These are phyloP conservation scores for Neomicropteryx cornuta DNA, from an alignment of 1,140 invertebrate species.

Conservation along the genomic window DNA sequence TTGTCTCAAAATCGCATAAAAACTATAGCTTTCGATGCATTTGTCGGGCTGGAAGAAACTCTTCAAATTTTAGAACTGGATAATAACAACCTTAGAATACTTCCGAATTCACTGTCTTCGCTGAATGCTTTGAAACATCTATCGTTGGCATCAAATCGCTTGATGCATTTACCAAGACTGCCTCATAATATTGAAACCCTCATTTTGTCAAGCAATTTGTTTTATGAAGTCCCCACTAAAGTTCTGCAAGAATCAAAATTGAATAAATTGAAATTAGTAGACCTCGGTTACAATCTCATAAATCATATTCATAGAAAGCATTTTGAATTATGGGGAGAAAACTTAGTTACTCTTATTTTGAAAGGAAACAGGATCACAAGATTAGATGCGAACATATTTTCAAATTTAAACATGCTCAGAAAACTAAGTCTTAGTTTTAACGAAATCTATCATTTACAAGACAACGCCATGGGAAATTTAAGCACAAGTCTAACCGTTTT, in stretches of 20 bases:
- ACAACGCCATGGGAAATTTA: slow-evolving; percentile 54
- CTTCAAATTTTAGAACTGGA: slow-evolving; percentile 77
- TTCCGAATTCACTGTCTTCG: slow-evolving; percentile 56
- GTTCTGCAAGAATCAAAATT: slow-evolving; percentile 53
- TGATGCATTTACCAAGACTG: slow-evolving; percentile 40
- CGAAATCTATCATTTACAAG: slow-evolving; percentile 54
- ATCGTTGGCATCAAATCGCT: slow-evolving; percentile 71
- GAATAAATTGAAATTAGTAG: slow-evolving; percentile 65
- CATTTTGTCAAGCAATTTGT: slow-evolving; percentile 69
- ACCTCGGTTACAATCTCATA: slow-evolving; percentile 83
- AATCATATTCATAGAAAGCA: too few relatives aligned
- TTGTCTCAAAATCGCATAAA: slow-evolving; percentile 66
- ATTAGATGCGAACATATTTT: slow-evolving; percentile 54
- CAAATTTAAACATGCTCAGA: slow-evolving; percentile 48
- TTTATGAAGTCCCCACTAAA: slow-evolving; percentile 59
- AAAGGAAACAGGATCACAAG: slow-evolving; percentile 64
- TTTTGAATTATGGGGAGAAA: slow-evolving; percentile 57
- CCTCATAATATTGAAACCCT: slow-evolving; percentile 58
- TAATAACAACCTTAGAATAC: slow-evolving; percentile 56
- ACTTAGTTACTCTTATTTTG: slow-evolving; percentile 60
- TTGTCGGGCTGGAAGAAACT: slow-evolving; percentile 55
- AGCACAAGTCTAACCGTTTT: slow-evolving; percentile 58
- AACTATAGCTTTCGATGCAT: slow-evolving; percentile 54
- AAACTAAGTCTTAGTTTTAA: slow-evolving; percentile 76
- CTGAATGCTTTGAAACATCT: slow-evolving; percentile 63